Conservation (phyloP, 2,797 vertebrate species). For the Notoglanidium macrostoma region DNA sequence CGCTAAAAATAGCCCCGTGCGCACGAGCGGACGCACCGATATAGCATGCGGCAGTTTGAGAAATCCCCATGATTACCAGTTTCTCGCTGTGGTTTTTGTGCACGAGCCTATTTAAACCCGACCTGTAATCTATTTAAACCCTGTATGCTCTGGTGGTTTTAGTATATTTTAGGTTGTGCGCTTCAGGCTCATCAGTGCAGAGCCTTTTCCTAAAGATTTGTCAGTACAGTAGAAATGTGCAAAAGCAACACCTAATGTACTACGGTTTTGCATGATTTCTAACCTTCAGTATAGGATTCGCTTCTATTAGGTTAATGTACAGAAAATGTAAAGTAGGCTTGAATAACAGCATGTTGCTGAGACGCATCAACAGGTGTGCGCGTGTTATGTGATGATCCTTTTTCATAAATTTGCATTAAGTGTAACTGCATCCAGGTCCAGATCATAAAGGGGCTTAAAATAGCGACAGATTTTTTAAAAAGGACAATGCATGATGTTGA, state of each 20-base stretch:
- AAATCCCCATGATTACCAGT: slow-evolving; percentile 30
- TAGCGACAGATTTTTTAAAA: too few relatives aligned
- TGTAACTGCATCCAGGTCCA: too few relatives aligned
- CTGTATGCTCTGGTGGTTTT: not conserved
- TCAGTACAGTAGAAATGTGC: not conserved
- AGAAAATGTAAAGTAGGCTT: slow-evolving; percentile 7
- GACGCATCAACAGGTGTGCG: slow-evolving; percentile 35
- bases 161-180: not conserved
- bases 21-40: slow-evolving; percentile 17
- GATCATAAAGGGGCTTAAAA: too few relatives aligned
- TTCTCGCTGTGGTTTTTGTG: slow-evolving; percentile 26
- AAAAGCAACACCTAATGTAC: not conserved
- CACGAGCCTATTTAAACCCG: not conserved
- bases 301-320: not conserved
- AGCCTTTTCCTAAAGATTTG: not conserved
- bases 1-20: slow-evolving; percentile 54
- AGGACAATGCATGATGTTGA: too few relatives aligned
- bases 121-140: not conserved
- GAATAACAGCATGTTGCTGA: not conserved
- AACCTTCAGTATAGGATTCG: not conserved
- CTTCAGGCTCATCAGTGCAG: not conserved
- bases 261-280: not conserved
- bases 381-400: not conserved
- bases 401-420: not conserved
- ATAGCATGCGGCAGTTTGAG: slow-evolving; percentile 26